Evolutionary conservation across 2,797 vertebrate genomes (phyloP), one percentile per base, ranked within the genome.

Genomic region (Sitta carolinensis): DNA sequence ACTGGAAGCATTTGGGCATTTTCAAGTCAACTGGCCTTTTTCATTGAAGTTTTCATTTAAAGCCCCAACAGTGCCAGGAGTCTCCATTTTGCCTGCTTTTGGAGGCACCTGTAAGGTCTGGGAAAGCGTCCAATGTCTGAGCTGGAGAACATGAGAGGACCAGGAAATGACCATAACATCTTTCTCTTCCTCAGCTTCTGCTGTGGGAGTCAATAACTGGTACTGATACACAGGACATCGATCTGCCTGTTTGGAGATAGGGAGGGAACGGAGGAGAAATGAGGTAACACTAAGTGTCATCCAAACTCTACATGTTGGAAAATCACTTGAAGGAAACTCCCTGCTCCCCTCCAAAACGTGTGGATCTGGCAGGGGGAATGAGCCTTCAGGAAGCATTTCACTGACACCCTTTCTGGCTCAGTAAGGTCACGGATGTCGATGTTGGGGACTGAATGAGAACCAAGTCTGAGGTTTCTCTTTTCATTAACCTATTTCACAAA

Each of bases 111-210:
- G 93, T 96, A 92, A 95, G 94, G 84, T 94, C 87, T 92, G 90
- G 92, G 95, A 93, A 94, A 93, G 86, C 93, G 96, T 94, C 93
- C 87, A 97, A 95, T 73, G 83, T 83, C 79, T 96, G 96, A 96
- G 92, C 87, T 94, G 95, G 89, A 97, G 96, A 96, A 97, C 93
- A 94, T 73, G 81, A 96, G 95, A 96, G 90, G 88, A 97, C 89
- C 87, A 82, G 84, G 93, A 94, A 96, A 91, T 78, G 87, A 94
- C 84, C 93, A 27, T 80, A 94, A 95, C 73, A 93, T 90, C 88
- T 92, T 95, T 95, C 78, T 97, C 96, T 96, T 97, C 95, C 95
- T 97, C 97, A 95, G 91, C 94, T 95, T 97, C 78, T 96, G 94
- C 96, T 93, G 93, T 91, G 96, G 94, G 95, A 95, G 96, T 96